These are phyloP conservation scores for Hydra vulgaris DNA, from an alignment of 30 jellyfish, hydroid and myxozoan genomes.

Conservation along the genomic window DNA sequence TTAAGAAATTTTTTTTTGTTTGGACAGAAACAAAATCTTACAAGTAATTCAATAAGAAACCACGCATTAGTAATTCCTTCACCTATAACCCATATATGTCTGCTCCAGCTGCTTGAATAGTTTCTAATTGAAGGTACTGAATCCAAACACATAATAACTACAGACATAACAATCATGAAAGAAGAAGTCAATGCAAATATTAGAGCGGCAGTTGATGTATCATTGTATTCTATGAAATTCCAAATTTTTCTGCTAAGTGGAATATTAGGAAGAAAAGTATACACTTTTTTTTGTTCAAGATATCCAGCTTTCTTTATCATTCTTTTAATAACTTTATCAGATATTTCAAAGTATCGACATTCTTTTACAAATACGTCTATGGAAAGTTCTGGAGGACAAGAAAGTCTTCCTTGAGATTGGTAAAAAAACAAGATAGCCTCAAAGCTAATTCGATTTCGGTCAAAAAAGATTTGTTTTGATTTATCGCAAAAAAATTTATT, in stretches of 20 bases:
- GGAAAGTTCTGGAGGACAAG: constrained; percentile 63
- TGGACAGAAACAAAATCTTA: constrained; percentile 44
- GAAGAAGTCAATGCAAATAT: constrained; percentile 46
- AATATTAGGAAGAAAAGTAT: neutral
- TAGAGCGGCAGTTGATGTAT: constrained; percentile 57
- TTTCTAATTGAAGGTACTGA: constrained; percentile 39
- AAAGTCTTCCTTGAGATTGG: constrained; percentile 73
- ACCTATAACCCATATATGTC: constrained; percentile 16
- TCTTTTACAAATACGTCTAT: constrained; percentile 71
- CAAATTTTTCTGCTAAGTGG: constrained; percentile 15
- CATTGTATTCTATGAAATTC: constrained; percentile 72
- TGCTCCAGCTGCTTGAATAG: neutral
- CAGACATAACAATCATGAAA: constrained; percentile 49
- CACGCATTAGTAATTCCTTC: constrained; percentile 30
- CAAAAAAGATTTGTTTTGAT: constrained; percentile 49
- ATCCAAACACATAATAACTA: constrained; percentile 65
- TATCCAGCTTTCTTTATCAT: constrained; percentile 65
- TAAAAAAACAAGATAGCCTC: constrained; percentile 81
- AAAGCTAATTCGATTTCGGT: constrained; percentile 71
- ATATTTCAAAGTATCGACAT: constrained; percentile 62
- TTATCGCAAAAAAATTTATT: constrained; percentile 2
- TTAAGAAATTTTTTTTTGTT: constrained; percentile 35
- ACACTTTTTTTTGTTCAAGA: neutral
- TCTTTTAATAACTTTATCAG: constrained; percentile 29
- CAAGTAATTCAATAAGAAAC: constrained; percentile 53